Conservation (phyloP, 2,113 vertebrate species). For the Caloenas nicobarica region DNA sequence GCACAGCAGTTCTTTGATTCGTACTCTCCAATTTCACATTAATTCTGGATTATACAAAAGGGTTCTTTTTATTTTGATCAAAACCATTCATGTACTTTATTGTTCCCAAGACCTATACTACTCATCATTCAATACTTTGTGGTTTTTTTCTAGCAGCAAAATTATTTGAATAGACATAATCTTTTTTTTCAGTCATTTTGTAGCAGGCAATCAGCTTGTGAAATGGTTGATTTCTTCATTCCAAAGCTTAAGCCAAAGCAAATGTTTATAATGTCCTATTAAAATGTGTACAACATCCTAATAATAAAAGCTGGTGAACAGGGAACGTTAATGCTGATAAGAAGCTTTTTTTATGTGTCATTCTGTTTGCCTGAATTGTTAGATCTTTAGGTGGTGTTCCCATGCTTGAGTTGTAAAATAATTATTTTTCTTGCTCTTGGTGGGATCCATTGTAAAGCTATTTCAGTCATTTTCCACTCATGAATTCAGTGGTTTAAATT, state of each 20-base stretch:
- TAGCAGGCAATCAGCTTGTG: not conserved
- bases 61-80: not conserved
- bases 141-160: not conserved
- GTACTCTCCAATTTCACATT: not conserved
- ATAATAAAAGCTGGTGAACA: not conserved
- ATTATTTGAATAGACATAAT: not conserved
- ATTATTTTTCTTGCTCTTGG: not conserved
- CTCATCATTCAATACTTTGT: not conserved
- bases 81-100: not conserved
- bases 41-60: conserved; percentile 7
- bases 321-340: not conserved
- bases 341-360: not conserved
- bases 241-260: not conserved
- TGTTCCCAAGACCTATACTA: not conserved
- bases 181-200: not conserved
- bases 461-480: not conserved
- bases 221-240: not conserved
- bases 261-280: not conserved
- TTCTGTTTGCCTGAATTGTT: not conserved
- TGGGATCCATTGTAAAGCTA: not conserved
- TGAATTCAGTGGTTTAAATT: not conserved
- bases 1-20: not conserved
- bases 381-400: not conserved
- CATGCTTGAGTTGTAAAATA: not conserved
- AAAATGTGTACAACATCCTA: not conserved